Base-by-base conservation (phyloP, 92 coral and sea anemone species). In the Porites evermanni region DNA sequence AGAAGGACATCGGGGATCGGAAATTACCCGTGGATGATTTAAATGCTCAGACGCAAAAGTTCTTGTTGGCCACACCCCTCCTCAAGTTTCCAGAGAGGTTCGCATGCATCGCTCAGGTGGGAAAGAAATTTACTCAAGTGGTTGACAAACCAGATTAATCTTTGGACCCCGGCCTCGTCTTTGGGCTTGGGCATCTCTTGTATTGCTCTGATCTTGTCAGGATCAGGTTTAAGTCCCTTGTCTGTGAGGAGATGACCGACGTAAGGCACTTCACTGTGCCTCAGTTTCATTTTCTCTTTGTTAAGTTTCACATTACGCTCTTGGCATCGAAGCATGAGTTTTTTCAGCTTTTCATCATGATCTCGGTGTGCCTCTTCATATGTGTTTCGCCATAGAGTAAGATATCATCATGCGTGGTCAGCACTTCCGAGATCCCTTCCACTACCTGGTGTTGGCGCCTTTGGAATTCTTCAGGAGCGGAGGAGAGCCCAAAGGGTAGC, bases 401-500 rank as follows among this genome's bases (percentile, higher is more conserved):
- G 32, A 80, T 68, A 50, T 87, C 80, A 72, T 87, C 90, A 51
- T 68, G 79, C 11, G 80, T 79, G 2, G 86, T 52, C 38, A 79
- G 53, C 52, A 79, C 79, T 16, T 81, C 87, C 1, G 80, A 87
- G 44, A 80, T 87, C n/a, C 90, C 90, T 16, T 87, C 73, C 18
- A 87, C 87, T 13, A 87, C 61, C 60, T 80, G 87, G 32, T 87
- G 90, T 29, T 79, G 80, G 11, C 75, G 73, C 72, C 87, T 67
- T 47, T 80, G 79, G 51, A 79, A 87, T 69, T 70, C 87, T 58
- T 87, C 90, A 1, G 88, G 90, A 23, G 90, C 88, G 1, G 79
- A 56, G 29, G 86, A 73, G 20, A 88, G 80, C 6, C 87, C 91
- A 59, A 88, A 88, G 11, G 91, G 88, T 18, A 88, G 32, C 61